phyloP scores from a whole-genome alignment of 2,113 vertebrate species.

The Lophochroa leadbeateri region DNA sequence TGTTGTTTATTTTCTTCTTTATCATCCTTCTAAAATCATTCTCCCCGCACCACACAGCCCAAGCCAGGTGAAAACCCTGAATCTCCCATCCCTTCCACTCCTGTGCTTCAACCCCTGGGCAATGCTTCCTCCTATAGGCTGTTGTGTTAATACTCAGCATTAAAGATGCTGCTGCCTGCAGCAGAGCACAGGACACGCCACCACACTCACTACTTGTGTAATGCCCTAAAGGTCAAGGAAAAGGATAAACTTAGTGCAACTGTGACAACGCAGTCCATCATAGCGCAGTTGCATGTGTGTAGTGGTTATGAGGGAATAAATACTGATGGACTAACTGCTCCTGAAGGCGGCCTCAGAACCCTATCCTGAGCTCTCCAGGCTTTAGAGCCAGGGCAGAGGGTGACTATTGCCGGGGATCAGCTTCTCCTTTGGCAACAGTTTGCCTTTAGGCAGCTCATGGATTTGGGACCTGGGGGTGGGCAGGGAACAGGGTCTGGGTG shows the following conservation, averaged over 20 bases:
- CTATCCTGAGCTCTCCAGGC: not conserved
- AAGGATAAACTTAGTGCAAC: not conserved
- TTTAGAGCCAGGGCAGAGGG: not conserved
- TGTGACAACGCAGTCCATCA: not conserved
- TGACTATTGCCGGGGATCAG: not conserved
- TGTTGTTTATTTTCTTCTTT: not conserved
- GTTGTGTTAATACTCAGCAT: not conserved
- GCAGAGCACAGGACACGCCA: not conserved
- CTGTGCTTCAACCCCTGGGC: not conserved
- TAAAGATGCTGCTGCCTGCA: not conserved
- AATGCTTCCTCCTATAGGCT: not conserved
- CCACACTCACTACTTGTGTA: fast-evolving
- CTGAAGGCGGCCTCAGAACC: not conserved
- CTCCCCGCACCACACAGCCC: not conserved
- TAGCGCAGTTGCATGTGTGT: not conserved
- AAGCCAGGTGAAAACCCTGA: not conserved
- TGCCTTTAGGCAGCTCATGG: not conserved
- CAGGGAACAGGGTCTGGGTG: fast-evolving
- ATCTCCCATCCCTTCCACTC: not conserved
- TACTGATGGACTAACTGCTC: not conserved
- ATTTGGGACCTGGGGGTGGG: not conserved
- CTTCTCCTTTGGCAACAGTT: not conserved
- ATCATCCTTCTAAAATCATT: not conserved
- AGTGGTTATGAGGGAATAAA: not conserved
- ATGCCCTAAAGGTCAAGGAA: not conserved